Evolutionary conservation across 2,888 invertebrate genomes (phyloP).

Genomic region (Nezara viridula): DNA sequence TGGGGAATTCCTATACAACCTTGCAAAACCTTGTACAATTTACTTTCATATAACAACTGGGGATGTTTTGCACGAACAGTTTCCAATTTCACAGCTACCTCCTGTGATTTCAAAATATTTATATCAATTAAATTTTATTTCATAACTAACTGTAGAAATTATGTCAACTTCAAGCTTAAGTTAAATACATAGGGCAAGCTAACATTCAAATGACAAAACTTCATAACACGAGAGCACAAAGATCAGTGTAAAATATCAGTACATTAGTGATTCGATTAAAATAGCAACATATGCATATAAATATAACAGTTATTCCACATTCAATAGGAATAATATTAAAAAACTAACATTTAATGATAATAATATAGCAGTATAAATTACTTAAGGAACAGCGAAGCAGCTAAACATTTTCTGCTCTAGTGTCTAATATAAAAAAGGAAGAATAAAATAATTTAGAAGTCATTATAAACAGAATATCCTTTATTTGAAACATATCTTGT

Average conservation of each 20-base stretch:
- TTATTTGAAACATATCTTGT: background rate
- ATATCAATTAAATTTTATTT: background rate
- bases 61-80: slow-evolving; percentile 97
- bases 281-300: too few relatives aligned
- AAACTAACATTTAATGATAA: background rate
- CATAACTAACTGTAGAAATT: background rate
- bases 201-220: too few relatives aligned
- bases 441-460: background rate
- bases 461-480: background rate
- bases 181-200: background rate
- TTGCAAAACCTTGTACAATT: slow-evolving; percentile 98
- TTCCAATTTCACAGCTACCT: slow-evolving; percentile 99
- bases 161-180: background rate
- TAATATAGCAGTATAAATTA: background rate
- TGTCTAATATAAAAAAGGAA: background rate
- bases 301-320: background rate
- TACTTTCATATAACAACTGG: slow-evolving; percentile 98
- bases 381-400: background rate
- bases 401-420: background rate
- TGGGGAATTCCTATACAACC: slow-evolving; percentile 97
- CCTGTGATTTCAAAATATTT: slow-evolving; percentile 73
- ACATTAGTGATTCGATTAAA: background rate
- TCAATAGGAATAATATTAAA: background rate
- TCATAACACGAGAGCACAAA: background rate
- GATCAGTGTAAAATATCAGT: background rate